These are phyloP conservation scores for Procambarus virginalis DNA, from an alignment of 1,140 invertebrate species.

Conservation along the genomic window DNA sequence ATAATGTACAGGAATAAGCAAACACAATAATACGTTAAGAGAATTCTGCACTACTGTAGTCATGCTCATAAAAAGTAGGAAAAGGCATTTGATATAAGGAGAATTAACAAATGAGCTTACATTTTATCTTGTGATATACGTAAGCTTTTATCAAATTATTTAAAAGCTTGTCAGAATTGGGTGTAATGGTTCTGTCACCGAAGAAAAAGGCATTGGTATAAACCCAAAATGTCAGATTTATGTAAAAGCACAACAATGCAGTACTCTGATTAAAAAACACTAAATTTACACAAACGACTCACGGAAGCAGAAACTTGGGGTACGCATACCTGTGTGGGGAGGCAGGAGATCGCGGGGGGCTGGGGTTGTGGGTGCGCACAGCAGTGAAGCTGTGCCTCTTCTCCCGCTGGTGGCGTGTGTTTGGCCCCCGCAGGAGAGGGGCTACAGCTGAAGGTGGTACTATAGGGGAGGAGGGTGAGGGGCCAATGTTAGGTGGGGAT, in stretches of 20 bases:
- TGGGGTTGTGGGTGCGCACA: conserved; percentile 57
- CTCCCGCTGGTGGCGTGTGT: conserved; percentile 61
- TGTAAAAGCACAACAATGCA: background rate
- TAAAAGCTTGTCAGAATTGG: too few relatives aligned
- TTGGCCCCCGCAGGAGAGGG: conserved; percentile 62
- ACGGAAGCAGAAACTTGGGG: background rate
- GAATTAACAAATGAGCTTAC: background rate
- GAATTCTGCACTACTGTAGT: too few relatives aligned
- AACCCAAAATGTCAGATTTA: background rate
- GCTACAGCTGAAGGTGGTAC: conserved; percentile 43
- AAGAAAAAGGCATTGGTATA: background rate
- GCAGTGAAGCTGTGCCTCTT: conserved; percentile 64
- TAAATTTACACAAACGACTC: background rate
- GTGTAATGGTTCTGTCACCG: too few relatives aligned
- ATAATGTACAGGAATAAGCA: too few relatives aligned
- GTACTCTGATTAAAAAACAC: background rate
- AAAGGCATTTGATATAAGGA: background rate
- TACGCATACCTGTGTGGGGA: conserved; percentile 56
- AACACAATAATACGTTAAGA: too few relatives aligned
- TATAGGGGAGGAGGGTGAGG: conserved; percentile 41
- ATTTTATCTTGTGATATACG: background rate
- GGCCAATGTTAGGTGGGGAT: conserved; percentile 55
- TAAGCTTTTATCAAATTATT: too few relatives aligned
- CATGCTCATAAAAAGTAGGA: too few relatives aligned
- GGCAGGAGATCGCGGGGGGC: conserved; percentile 58